phyloP scores from a whole-genome alignment of 2,797 vertebrate genomes.

The Cirrhinus molitorella region DNA sequence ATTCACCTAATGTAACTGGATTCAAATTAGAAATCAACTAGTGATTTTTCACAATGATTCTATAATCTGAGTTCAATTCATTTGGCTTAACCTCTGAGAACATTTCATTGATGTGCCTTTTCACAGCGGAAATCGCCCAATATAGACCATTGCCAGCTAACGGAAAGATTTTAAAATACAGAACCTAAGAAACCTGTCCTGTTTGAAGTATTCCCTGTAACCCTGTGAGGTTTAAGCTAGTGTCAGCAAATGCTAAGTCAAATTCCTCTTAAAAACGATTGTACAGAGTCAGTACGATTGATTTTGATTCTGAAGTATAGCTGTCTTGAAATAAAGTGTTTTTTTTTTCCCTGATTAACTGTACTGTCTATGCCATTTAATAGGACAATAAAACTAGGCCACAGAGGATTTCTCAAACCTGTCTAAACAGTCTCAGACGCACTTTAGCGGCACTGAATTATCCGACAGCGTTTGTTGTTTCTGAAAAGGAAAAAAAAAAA shows the following conservation, averaged over 20 bases:
- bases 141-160: background rate
- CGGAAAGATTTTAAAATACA: background rate
- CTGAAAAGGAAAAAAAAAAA: background rate
- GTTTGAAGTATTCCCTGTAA: slow-evolving; percentile 13
- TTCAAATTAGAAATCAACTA: background rate
- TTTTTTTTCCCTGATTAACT: slow-evolving; percentile 18
- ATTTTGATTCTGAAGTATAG: slow-evolving; percentile 26
- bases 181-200: background rate
- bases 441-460: slow-evolving; percentile 10
- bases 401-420: background rate
- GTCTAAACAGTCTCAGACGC: background rate
- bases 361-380: slow-evolving; percentile 21
- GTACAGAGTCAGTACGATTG: background rate
- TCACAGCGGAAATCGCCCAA: background rate
- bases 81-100: slow-evolving; percentile 10
- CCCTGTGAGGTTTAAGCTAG: slow-evolving; percentile 6
- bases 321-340: slow-evolving; percentile 11
- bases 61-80: background rate
- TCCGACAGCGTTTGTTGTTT: background rate
- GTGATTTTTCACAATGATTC: background rate
- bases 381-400: slow-evolving; percentile 1
- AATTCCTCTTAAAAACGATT: slow-evolving; percentile 3
- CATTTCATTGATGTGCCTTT: slow-evolving; percentile 16
- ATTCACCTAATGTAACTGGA: slow-evolving; percentile 6
- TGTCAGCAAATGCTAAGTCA: slow-evolving; percentile 29